phyloP scores from a whole-genome alignment of 2,797 vertebrate genomes.

The Sarcophilus harrisii region DNA sequence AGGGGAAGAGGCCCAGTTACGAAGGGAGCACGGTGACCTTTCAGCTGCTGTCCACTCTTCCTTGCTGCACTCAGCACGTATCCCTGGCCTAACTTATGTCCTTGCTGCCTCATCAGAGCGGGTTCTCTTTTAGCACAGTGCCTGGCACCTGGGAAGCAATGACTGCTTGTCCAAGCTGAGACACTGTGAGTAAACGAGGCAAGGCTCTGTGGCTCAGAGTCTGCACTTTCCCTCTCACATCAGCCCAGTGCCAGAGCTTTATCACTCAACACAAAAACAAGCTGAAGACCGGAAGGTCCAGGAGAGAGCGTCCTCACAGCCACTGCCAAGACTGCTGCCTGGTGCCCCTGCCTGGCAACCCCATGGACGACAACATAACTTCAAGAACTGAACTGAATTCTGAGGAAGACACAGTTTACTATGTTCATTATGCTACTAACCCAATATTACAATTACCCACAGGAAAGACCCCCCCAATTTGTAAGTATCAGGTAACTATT shows the following conservation, averaged over 20 bases:
- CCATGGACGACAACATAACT: neutral
- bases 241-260: neutral
- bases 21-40: neutral
- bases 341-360: neutral
- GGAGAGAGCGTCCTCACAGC: neutral
- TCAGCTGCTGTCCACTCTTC: neutral
- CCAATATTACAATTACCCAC: neutral
- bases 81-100: neutral
- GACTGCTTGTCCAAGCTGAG: neutral
- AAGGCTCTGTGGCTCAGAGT: neutral
- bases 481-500: conserved; percentile 20
- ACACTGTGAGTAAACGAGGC: neutral
- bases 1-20: conserved; percentile 13
- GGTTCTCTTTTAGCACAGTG: neutral
- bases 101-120: neutral
- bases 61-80: neutral
- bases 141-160: neutral
- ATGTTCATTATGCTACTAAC: neutral
- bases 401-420: neutral
- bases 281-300: neutral
- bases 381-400: neutral
- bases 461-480: neutral
- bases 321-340: neutral
- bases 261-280: neutral
- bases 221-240: neutral